Conservation (phyloP, 2,888 invertebrate species). For the Itoplectis maculator region DNA sequence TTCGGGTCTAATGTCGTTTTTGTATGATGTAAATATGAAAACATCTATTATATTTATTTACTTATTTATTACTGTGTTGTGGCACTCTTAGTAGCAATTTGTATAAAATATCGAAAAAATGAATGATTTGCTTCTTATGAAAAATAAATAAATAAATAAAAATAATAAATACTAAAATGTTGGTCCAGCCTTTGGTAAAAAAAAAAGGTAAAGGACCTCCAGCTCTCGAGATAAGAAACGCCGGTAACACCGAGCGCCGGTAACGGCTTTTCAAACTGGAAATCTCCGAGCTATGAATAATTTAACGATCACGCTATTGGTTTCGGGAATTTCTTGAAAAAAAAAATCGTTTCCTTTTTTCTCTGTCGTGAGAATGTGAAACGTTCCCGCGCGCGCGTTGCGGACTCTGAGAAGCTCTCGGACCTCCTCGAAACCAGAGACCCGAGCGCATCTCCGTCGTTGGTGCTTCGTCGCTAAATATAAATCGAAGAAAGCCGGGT, state of each 20-base stretch:
- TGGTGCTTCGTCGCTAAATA: constrained; percentile 79
- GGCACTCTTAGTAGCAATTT: too few relatives aligned
- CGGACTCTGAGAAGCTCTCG: constrained; percentile 19
- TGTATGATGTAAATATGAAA: background rate
- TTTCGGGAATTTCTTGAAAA: constrained; percentile 27
- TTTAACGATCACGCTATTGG: constrained; percentile 8
- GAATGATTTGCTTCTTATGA: background rate
- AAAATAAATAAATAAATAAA: background rate
- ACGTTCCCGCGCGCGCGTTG: background rate
- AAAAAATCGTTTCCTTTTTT: constrained; percentile 46
- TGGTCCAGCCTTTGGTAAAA: background rate
- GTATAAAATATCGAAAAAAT: background rate
- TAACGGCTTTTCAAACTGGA: constrained; percentile 17
- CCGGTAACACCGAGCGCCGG: background rate
- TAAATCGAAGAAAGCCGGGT: constrained; percentile 79
- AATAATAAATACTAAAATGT: background rate
- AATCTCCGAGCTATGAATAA: constrained; percentile 21
- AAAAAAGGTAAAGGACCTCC: constrained; percentile 1
- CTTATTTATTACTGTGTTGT: too few relatives aligned
- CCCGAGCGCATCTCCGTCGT: constrained; percentile 60
- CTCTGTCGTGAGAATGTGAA: background rate
- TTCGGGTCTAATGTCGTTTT: background rate
- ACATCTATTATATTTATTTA: too few relatives aligned
- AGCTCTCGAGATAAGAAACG: background rate
- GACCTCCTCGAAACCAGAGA: constrained; percentile 51